phyloP scores from a whole-genome alignment of 2,797 vertebrate species.

The Myotis planiceps region DNA sequence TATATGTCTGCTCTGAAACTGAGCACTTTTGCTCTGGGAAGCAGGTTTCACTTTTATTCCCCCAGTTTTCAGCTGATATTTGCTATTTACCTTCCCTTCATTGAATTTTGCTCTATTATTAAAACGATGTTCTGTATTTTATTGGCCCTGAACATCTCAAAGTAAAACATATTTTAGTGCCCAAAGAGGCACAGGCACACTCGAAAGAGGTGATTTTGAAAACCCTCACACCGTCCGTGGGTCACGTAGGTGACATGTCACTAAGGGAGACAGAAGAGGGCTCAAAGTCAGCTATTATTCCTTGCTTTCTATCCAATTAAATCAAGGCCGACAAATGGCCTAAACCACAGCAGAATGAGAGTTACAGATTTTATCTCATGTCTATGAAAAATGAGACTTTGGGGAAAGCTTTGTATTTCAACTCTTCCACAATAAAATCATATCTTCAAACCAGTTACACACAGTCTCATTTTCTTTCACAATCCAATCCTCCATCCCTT shows the following conservation, averaged over 20 bases:
- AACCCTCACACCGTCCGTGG: background rate
- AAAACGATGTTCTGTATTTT: constrained; percentile 64
- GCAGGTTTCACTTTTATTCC: constrained; percentile 2
- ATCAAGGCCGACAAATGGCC: constrained; percentile 74
- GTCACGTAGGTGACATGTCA: constrained; percentile 54
- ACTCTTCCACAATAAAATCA: constrained; percentile 66
- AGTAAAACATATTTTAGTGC: constrained; percentile 56
- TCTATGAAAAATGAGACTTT: constrained; percentile 70
- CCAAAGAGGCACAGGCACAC: background rate
- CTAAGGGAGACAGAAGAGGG: constrained; percentile 76
- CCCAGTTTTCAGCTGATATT: background rate
- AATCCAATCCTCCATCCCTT: constrained; percentile 58
- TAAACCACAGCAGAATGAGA: background rate
- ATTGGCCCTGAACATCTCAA: constrained; percentile 46
- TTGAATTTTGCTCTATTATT: constrained; percentile 61
- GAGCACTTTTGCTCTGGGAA: background rate
- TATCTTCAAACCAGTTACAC: constrained; percentile 65
- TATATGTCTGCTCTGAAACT: constrained; percentile 23
- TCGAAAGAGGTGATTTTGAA: constrained; percentile 58
- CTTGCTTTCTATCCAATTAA: constrained; percentile 70
- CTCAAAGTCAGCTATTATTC: constrained; percentile 70
- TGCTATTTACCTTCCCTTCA: constrained; percentile 55
- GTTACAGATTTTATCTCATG: constrained; percentile 73
- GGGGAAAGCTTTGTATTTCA: constrained; percentile 75
- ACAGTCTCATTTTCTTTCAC: constrained; percentile 49